phyloP scores from a whole-genome alignment of 2,113 vertebrate species.

The Ailuropoda melanoleuca region DNA sequence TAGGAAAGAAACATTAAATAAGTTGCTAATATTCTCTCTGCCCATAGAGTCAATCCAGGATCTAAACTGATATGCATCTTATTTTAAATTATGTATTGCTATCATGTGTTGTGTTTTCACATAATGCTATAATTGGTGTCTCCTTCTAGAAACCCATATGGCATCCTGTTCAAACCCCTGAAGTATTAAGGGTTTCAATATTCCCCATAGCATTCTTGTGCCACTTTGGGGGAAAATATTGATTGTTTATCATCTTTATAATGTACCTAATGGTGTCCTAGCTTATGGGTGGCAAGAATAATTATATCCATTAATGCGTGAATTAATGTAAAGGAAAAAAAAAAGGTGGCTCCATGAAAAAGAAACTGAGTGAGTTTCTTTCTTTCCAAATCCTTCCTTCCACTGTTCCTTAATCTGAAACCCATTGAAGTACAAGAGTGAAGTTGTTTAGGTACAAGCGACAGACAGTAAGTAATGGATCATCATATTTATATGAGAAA shows the following conservation, averaged over 20 bases:
- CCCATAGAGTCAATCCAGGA: not conserved
- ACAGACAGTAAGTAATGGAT: not conserved
- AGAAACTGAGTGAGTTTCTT: not conserved
- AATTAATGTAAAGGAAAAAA: not conserved
- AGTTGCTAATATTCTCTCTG: not conserved
- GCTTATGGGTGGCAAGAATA: not conserved
- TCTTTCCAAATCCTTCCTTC: not conserved
- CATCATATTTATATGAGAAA: not conserved
- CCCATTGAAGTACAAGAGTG: not conserved
- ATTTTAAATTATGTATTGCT: not conserved
- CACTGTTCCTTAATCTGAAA: not conserved
- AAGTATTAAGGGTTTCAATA: not conserved
- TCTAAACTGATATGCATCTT: not conserved
- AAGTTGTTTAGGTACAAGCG: not conserved
- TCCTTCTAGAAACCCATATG: not conserved
- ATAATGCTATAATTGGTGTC: not conserved
- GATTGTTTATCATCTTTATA: not conserved
- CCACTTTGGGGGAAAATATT: not conserved
- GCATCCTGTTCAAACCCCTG: not conserved
- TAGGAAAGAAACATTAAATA: not conserved
- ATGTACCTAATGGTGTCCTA: fast-evolving
- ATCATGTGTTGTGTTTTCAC: not conserved
- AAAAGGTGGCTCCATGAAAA: not conserved
- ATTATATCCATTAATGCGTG: not conserved
- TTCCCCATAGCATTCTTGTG: not conserved